Conservation (phyloP, 2,888 invertebrate genomes). For the Dicyrtoma fusca region DNA sequence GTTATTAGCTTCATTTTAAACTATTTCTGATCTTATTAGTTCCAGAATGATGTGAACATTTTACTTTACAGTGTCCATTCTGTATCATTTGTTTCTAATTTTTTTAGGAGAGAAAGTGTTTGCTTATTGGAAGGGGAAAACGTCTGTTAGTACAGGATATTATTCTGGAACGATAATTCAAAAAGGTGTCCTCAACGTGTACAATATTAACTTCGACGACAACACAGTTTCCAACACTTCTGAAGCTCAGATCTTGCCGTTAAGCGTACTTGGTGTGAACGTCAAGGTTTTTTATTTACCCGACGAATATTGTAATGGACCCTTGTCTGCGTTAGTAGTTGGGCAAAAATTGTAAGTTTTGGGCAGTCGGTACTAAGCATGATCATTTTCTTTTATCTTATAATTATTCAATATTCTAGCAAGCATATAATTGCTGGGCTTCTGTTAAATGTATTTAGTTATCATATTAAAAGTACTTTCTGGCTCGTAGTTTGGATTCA, state of each 20-base stretch:
- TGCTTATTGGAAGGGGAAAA: constrained; percentile 33
- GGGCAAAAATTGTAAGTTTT: constrained; percentile 31
- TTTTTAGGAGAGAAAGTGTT: constrained; percentile 33
- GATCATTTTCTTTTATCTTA: no score
- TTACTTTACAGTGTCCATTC: no score
- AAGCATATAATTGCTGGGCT: no score
- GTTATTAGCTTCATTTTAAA: no score
- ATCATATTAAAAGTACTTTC: no score
- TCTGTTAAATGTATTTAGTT: no score
- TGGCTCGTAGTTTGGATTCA: not conserved
- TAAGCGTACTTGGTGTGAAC: constrained; percentile 17
- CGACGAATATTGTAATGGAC: constrained; percentile 17
- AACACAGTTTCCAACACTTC: constrained; percentile 26
- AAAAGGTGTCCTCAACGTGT: constrained; percentile 28
- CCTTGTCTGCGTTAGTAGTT: constrained; percentile 16
- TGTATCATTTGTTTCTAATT: no score
- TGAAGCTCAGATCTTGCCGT: constrained; percentile 31
- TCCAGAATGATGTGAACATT: no score
- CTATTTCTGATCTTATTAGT: no score
- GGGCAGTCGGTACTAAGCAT: no score
- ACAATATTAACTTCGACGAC: constrained; percentile 28
- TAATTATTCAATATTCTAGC: no score
- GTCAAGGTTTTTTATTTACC: constrained; percentile 26
- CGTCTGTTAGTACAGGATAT: constrained; percentile 27
- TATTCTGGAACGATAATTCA: constrained; percentile 25